Base-by-base conservation (phyloP, 2,113 vertebrate genomes). In the Nicator chloris region DNA sequence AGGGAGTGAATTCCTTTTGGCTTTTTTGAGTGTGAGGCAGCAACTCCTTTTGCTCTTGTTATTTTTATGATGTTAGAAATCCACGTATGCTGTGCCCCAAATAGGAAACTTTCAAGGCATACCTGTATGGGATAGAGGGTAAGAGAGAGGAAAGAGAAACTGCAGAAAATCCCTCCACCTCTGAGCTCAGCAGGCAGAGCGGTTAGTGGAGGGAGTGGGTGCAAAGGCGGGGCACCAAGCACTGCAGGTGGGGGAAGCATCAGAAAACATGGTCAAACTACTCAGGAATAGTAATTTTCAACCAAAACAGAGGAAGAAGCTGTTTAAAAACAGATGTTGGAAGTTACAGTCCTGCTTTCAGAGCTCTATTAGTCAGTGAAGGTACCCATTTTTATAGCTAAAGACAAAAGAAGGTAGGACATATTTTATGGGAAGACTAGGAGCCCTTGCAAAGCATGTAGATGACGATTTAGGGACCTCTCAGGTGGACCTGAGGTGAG, bases 201-300 rank as follows among this genome's bases (percentile, higher is more conserved):
- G 35, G 26, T 26, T 51, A 11, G 35, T 23, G 0, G 1, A 70
- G 6, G 24, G 23, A 49, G 4, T 4, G 3, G n/a, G 14, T 18
- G 40, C 7, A 5, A 57, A 54, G 51, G 35, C 5, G 21, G 18
- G 40, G 14, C 3, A 2, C 19, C 0, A 3, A 75, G 65, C 0
- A 0, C 15, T 54, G 28, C 23, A 68, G 53, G 12, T 47, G 22
- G 14, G 27, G 59, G 49, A 77, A 65, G 13, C n/a, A 56, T 56
- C 69, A 28, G 69, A 84, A 72, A 28, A 73, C 54, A 21, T 6
- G 13, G 31, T 14, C 28, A 50, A 63, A 23, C 77, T 47, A n/a
- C 11, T 23, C 35, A 69, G 68, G 33, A 92, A 39, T 1, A 35
- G 26, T 24, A 8, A 39, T 60, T 59, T 10, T 9, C 64, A 45